These are phyloP conservation scores for Sericinus montela DNA, from an alignment of 2,888 invertebrate genomes.

Conservation along the genomic window DNA sequence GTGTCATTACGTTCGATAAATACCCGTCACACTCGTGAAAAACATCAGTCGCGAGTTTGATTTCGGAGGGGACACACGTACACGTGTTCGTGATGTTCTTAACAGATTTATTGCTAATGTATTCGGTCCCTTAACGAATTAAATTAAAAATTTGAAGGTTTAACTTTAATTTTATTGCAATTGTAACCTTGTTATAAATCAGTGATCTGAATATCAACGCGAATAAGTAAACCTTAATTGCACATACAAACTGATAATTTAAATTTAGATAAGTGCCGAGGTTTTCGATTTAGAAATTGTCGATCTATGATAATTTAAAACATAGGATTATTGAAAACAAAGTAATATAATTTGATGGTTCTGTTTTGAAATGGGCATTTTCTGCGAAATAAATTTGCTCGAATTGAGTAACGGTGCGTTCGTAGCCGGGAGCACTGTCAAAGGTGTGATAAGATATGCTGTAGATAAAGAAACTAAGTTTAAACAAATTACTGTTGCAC, in stretches of 20 bases:
- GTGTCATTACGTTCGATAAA: not conserved
- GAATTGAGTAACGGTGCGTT: conserved; percentile 22
- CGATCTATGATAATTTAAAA: not conserved
- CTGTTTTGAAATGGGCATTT: conserved; percentile 26
- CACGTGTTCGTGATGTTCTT: conserved; percentile 14
- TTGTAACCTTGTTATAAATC: not conserved
- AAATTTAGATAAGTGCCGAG: not conserved
- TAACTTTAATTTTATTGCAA: not conserved
- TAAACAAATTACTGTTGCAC: conserved; percentile 25
- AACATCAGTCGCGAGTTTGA: not conserved
- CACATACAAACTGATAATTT: too few species aligned
- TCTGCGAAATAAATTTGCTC: conserved; percentile 27
- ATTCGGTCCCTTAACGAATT: conserved; percentile 13
- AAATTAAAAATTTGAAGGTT: not conserved
- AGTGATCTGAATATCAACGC: conserved; percentile 7
- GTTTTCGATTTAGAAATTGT: not conserved
- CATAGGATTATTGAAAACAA: not conserved
- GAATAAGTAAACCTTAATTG: not conserved
- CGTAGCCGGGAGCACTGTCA: conserved; percentile 23
- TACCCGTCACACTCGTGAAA: not conserved
- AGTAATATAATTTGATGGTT: not conserved
- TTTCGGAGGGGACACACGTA: not conserved
- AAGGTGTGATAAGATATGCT: conserved; percentile 27
- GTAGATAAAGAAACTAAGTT: conserved; percentile 26
- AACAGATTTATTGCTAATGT: conserved; percentile 10